Evolutionary conservation across 2,888 invertebrate species (phyloP).

Genomic region (Xanthia togata): DNA sequence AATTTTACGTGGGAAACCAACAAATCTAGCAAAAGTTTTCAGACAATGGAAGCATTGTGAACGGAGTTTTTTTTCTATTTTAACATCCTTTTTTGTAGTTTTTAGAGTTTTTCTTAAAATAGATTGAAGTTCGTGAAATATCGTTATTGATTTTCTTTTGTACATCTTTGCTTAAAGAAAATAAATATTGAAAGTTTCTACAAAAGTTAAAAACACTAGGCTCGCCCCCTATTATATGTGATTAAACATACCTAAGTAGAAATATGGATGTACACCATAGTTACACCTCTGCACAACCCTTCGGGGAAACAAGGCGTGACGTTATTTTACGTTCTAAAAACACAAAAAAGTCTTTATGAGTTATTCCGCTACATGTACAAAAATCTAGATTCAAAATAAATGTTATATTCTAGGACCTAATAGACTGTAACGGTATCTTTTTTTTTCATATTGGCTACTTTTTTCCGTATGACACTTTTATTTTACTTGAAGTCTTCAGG

Average conservation of each 20-base stretch:
- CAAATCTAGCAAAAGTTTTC: conserved; percentile 30
- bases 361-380: not conserved
- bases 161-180: not conserved
- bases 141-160: not conserved
- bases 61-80: not conserved
- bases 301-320: no score
- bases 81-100: conserved; percentile 12
- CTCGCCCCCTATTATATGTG: no score
- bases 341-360: not conserved
- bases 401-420: not conserved
- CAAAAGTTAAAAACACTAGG: not conserved
- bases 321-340: no score
- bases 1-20: conserved; percentile 29
- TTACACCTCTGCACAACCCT: no score
- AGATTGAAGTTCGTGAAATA: not conserved
- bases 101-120: not conserved
- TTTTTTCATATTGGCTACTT: no score
- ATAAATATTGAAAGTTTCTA: no score
- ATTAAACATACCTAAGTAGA: no score
- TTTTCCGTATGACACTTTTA: not conserved
- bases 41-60: conserved; percentile 19
- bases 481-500: not conserved
- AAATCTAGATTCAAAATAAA: not conserved
- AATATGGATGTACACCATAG: no score
- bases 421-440: not conserved